Evolutionary conservation across 2,113 vertebrate species (phyloP).

Genomic region (Oxyruncus cristatus): DNA sequence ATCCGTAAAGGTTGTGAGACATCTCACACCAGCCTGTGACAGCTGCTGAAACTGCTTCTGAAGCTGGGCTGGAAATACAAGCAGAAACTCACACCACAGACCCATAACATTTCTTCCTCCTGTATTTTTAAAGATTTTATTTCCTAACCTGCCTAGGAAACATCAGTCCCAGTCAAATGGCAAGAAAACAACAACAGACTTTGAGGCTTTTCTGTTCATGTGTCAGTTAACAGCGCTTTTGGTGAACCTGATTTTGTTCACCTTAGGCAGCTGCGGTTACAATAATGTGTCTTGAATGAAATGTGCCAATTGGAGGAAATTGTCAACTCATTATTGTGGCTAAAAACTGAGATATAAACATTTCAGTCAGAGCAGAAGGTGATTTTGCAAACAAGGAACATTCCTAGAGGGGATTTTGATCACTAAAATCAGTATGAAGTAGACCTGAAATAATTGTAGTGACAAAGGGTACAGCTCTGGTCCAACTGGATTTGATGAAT

Average conservation of each 20-base stretch:
- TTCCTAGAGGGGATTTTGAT: constrained; percentile 35
- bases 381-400: constrained; percentile 49
- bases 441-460: constrained; percentile 53
- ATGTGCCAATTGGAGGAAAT: constrained; percentile 70
- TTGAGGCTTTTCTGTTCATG: constrained; percentile 65
- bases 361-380: constrained; percentile 34
- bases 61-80: background rate
- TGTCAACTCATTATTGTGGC: constrained; percentile 64
- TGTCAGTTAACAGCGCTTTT: constrained; percentile 55
- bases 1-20: constrained; percentile 31
- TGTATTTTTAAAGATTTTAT: constrained; percentile 69
- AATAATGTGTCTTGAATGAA: constrained; percentile 73
- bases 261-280: constrained; percentile 59
- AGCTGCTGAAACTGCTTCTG: background rate
- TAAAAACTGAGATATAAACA: constrained; percentile 46
- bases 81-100: background rate
- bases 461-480: constrained; percentile 24
- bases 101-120: constrained; percentile 21
- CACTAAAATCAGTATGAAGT: constrained; percentile 13
- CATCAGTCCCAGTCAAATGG: constrained; percentile 52
- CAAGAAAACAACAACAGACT: constrained; percentile 64
- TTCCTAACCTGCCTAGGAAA: constrained; percentile 58
- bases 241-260: constrained; percentile 6
- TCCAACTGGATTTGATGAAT: background rate
- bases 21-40: background rate